Evolutionary conservation across 2,888 invertebrate species (phyloP), one percentile per base, ranked within the genome.

Genomic region (Emesis furor): DNA sequence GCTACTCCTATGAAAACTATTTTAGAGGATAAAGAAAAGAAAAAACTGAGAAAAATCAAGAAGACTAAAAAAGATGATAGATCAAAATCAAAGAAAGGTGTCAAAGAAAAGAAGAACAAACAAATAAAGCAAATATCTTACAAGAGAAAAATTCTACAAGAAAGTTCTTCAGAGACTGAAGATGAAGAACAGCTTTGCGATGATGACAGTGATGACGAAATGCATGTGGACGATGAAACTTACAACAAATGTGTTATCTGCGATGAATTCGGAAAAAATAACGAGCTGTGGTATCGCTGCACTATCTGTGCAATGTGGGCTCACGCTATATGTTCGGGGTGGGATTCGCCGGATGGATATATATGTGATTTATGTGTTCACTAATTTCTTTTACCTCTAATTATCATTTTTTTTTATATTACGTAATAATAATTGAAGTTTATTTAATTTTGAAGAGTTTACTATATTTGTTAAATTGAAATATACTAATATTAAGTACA

Each of bases 211-310:
- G 84, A 85, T 72, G 82, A 84, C 59, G 84, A 81, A 77, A 62
- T 62, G 30, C 7, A 30, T 32, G 62, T 62, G 62, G 84, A 82
- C 78, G 81, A 83, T 81, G 82, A 85, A 76, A 80, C 85, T 78
- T 81, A 76, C 32, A 84, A 82, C 42, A 81, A 84, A 76, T 90
- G 90, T 78, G 79, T 89, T 81, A 84, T 89, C 73, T 90, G 88
- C 74, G 85, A 85, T 82, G 88, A 90, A 85, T 87, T 89, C 80
- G 90, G 89, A 78, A 88, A 88, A 89, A 83, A 86, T 80, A 82
- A 86, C 76, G 88, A 91, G 86, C 32, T 90, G 80, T 90, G 89
- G 90, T 90, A 88, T 88, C 82, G 89, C 76, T 89, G 89, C 76
- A 89, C 83, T 32, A 76, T 78, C 73, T 90, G 89, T 78, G 90